Percentiles rank a stretch among this genome's conserved stretches.
Evolutionary conservation across 2,797 vertebrate species (phyloP).

Genomic region (Serranus cabrilla): DNA sequence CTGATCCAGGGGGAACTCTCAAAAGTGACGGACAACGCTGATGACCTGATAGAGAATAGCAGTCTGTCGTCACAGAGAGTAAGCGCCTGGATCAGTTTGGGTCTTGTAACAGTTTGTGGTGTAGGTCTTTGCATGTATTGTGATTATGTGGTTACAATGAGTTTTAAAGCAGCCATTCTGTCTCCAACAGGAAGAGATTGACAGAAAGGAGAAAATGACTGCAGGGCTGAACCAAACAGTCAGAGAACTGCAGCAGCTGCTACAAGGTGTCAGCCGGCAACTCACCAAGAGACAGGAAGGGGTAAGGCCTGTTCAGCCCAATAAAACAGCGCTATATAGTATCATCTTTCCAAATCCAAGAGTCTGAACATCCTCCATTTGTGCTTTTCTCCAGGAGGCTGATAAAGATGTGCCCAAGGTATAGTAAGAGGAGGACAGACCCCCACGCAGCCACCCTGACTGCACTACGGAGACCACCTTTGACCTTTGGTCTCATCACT

Average conservation of each 20-base stretch:
- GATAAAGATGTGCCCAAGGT: slow-evolving; percentile 77
- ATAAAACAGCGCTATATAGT: not conserved
- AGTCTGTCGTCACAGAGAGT: slow-evolving; percentile 90
- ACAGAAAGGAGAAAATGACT: slow-evolving; percentile 90
- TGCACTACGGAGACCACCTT: slow-evolving; percentile 73
- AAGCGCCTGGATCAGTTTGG: slow-evolving; percentile 55
- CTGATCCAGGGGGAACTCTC: slow-evolving; percentile 94
- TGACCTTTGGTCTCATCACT: slow-evolving; percentile 63
- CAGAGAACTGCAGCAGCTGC: slow-evolving; percentile 93
- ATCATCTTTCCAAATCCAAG: not conserved
- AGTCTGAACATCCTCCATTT: slow-evolving; percentile 23
- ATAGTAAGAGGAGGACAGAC: slow-evolving; percentile 69
- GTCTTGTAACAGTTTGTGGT: not conserved
- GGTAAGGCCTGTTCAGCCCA: slow-evolving; percentile 64
- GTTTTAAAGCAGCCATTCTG: slow-evolving; percentile 16
- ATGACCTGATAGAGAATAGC: slow-evolving; percentile 93
- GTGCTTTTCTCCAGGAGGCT: slow-evolving; percentile 70
- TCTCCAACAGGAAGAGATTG: slow-evolving; percentile 88
- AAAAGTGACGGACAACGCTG: slow-evolving; percentile 88
- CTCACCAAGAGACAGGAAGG: slow-evolving; percentile 91
- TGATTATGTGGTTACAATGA: not conserved
- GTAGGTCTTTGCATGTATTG: not conserved
- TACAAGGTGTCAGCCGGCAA: slow-evolving; percentile 91
- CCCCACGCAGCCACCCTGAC: slow-evolving; percentile 60
- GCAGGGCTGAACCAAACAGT: slow-evolving; percentile 93